Base-by-base conservation (phyloP, 2,888 invertebrate species). In the Merodon equestris region DNA sequence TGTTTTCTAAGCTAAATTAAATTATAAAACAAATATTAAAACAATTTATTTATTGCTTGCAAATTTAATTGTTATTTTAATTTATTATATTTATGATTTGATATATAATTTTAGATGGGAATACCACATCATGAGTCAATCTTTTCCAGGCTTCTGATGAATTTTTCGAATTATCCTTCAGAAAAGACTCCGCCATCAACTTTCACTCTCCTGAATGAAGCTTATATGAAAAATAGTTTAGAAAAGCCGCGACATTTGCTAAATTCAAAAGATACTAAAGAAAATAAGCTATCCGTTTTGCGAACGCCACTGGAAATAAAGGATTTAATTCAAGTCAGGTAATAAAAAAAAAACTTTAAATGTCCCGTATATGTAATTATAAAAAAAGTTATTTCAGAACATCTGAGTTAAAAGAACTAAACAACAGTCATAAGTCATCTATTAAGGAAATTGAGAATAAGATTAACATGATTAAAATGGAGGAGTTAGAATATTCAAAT, bases 371-470 rank as follows among this genome's bases (percentile, higher is more conserved):
- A n/a, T n/a, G n/a, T n/a, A n/a, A n/a, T n/a, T n/a, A n/a, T n/a
- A n/a, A 40, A 4, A 51, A 1, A 27, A 34, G 54, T 38, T 36
- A 27, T 34, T 64, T 44, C 60, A 92, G 93, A 82, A 88, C 93
- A 50, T 86, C 87, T n/a, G 91, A 91, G 74, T 86, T 93, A 72
- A 90, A 90, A 75, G 92, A 92, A 82, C 90, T 93, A 0, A 87
- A 89, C 54, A 84, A 86, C 10, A 85, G 87, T 58, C 91, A 91
- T 82, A 84, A 83, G 27, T 83, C 85, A 19, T 89, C 89, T 81
- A 86, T 91, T 70, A 85, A 87, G 34, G 85, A 88, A 48, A 90
- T 91, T 0, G 85, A 86, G 14, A 84, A 84, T 1, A 90, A 91
- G 57, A 85, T 91, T 15, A 85, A 86, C 53, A 57, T 85, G 1